These are phyloP conservation scores for Pangasius mekongensis DNA, from an alignment of 2,797 vertebrate species.

Conservation along the genomic window DNA sequence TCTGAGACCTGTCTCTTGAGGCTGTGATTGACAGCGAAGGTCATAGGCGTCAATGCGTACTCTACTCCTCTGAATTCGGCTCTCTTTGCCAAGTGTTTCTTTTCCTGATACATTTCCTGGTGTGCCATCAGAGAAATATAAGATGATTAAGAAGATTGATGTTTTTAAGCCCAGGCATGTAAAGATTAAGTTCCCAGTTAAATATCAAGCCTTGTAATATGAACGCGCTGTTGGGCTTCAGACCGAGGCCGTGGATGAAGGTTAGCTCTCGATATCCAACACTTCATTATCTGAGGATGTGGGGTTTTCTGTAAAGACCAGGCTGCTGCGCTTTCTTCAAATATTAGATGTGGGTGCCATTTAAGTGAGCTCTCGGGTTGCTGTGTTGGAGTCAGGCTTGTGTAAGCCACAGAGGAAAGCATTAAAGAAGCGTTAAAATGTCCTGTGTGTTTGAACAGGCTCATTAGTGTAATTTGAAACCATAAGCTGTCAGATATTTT, in stretches of 20 bases:
- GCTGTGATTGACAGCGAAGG: conserved; percentile 15
- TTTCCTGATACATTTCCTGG: conserved; percentile 22
- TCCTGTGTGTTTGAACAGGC: neutral
- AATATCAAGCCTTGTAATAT: conserved; percentile 49
- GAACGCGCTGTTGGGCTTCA: conserved; percentile 11
- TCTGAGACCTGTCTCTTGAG: conserved; percentile 3
- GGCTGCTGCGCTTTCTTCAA: conserved; percentile 44
- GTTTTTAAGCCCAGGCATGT: conserved; percentile 23
- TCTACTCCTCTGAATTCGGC: conserved; percentile 19
- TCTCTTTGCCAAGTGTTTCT: conserved; percentile 7
- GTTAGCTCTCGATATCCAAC: conserved; percentile 41
- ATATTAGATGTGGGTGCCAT: conserved; percentile 43
- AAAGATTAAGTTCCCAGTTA: conserved; percentile 40
- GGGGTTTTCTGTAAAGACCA: conserved; percentile 40
- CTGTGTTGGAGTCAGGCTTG: conserved; percentile 15
- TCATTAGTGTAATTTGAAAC: neutral
- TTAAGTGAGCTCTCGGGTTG: conserved; percentile 25
- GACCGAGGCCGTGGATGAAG: conserved; percentile 41
- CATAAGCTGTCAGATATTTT: neutral
- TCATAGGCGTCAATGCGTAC: neutral
- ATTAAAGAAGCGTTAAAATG: neutral
- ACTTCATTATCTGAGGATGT: conserved; percentile 52
- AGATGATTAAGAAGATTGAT: conserved; percentile 53
- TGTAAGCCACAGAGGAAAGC: neutral
- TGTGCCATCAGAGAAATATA: conserved; percentile 42